Evolutionary conservation across 2,888 invertebrate genomes (phyloP).

Genomic region (Drosophila rellima): DNA sequence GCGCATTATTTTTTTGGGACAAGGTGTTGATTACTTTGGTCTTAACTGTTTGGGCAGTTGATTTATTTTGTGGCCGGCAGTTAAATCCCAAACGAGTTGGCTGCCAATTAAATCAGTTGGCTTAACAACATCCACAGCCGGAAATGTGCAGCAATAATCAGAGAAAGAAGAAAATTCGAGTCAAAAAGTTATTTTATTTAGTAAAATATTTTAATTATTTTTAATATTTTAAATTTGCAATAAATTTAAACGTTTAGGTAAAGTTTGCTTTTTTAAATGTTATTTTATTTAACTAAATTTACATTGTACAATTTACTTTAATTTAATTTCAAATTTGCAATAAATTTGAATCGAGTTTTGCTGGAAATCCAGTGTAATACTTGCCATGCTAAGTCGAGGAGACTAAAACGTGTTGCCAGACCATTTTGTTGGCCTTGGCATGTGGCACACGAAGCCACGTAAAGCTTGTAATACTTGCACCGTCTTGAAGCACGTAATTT

Average conservation of each 20-base stretch:
- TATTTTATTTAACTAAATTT: neutral
- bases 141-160: neutral
- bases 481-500: conserved; percentile 58
- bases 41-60: conserved; percentile 34
- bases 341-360: conserved; percentile 26
- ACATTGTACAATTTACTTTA: neutral
- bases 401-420: conserved; percentile 18
- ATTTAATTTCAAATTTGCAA: conserved; percentile 20
- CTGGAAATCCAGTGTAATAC: conserved; percentile 29
- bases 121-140: neutral
- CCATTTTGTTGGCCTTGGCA: conserved; percentile 50
- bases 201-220: neutral
- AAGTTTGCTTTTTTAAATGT: neutral
- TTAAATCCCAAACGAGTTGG: conserved; percentile 14
- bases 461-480: conserved; percentile 58
- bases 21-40: conserved; percentile 58
- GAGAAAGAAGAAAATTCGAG: neutral
- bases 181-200: neutral
- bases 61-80: conserved; percentile 45
- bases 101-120: conserved; percentile 28
- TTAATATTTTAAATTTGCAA: conserved; percentile 17
- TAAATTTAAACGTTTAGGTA: conserved; percentile 7
- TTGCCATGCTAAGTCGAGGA: conserved; percentile 19
- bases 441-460: conserved; percentile 51
- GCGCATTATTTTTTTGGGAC: conserved; percentile 47